Conservation (phyloP, 2,888 invertebrate genomes). For the Onchidella celtica region DNA sequence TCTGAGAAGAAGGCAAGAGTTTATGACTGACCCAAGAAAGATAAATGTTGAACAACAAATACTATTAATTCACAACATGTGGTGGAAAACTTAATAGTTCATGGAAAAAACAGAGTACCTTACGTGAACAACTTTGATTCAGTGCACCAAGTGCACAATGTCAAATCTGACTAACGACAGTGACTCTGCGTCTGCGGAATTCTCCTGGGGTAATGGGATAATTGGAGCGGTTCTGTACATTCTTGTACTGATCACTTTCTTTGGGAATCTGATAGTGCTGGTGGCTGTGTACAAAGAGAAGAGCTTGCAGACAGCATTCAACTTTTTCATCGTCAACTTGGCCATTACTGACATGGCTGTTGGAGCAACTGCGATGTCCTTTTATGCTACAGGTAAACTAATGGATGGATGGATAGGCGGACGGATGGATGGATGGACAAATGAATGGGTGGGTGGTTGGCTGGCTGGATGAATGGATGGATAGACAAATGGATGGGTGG, state of each 20-base stretch:
- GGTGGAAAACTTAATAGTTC: no score
- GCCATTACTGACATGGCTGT: slow-evolving; percentile 76
- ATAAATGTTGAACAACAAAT: no score
- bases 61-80: no score
- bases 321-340: slow-evolving; percentile 68
- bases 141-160: no score
- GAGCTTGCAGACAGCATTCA: slow-evolving; percentile 76
- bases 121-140: no score
- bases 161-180: no score
- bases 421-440: not conserved
- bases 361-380: slow-evolving; percentile 76
- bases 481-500: no score
- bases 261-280: slow-evolving; percentile 76
- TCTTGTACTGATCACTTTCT: slow-evolving; percentile 64
- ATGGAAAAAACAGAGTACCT: no score
- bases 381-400: slow-evolving; percentile 65
- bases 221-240: slow-evolving; percentile 61
- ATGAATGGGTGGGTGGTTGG: not conserved
- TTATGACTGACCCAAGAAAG: no score
- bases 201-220: no score
- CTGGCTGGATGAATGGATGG: not conserved
- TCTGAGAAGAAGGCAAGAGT: no score
- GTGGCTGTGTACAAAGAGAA: slow-evolving; percentile 73
- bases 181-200: no score
- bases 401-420: not conserved